Conservation (phyloP, 2,797 vertebrate species). For the Syngnathus rostellatus region DNA sequence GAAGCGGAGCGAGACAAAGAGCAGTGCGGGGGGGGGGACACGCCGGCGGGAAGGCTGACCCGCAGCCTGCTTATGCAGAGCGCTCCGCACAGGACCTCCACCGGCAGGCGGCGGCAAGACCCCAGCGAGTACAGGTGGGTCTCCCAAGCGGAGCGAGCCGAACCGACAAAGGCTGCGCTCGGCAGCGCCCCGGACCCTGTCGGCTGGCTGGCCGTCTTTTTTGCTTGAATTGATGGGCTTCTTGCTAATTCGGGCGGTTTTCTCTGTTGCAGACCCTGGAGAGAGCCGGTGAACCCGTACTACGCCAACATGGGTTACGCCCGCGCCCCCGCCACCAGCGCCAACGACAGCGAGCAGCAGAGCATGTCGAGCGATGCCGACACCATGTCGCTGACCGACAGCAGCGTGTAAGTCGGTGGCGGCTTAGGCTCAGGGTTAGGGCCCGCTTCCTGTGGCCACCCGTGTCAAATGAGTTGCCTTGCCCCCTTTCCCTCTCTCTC, state of each 20-base stretch:
- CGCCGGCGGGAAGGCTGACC: slow-evolving; percentile 73
- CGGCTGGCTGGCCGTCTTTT: no score
- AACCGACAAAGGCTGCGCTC: no score
- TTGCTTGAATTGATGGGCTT: no score
- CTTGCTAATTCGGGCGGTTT: neutral
- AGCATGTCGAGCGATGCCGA: slow-evolving; percentile 95
- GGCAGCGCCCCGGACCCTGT: no score
- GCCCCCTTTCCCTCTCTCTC: neutral
- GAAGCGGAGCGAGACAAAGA: slow-evolving; percentile 63
- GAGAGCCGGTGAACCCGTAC: slow-evolving; percentile 85
- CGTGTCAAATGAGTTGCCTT: neutral
- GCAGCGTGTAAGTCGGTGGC: slow-evolving; percentile 83
- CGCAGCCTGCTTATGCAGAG: slow-evolving; percentile 87
- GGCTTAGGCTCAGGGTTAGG: no score
- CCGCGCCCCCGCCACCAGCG: slow-evolving; percentile 84
- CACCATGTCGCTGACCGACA: slow-evolving; percentile 90
- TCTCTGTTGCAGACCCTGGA: slow-evolving; percentile 64
- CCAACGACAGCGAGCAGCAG: slow-evolving; percentile 96
- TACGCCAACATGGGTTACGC: slow-evolving; percentile 89
- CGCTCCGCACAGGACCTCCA: slow-evolving; percentile 64
- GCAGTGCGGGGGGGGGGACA: slow-evolving; percentile 62
- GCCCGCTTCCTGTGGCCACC: neutral
- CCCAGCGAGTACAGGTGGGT: slow-evolving; percentile 76
- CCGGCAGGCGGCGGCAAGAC: slow-evolving; percentile 73
- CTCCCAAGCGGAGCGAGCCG: neutral